Conservation (phyloP, 64 coral and sea anemone species). For the Stichodactyla helianthus region DNA sequence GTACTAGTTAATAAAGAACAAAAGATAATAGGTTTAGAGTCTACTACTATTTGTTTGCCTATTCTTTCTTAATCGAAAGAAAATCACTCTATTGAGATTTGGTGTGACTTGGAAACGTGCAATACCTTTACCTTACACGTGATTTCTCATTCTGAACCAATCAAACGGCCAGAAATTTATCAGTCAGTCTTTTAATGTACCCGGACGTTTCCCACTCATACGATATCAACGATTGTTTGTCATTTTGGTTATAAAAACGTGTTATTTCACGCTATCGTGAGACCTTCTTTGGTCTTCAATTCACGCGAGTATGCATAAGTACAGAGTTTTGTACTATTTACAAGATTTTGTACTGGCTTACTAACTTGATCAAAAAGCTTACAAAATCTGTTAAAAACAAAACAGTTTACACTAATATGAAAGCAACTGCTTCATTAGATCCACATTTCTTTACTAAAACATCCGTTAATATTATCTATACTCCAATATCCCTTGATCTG, state of each 20-base stretch:
- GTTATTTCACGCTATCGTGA: neutral
- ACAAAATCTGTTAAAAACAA: neutral
- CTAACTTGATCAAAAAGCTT: neutral
- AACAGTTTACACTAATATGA: neutral
- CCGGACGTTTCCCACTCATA: neutral
- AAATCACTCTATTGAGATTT: no score
- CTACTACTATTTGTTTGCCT: no score
- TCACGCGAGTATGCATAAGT: neutral
- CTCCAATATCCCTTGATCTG: no score
- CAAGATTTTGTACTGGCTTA: neutral
- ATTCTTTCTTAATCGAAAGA: no score
- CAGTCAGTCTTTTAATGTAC: neutral
- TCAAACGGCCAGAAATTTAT: neutral
- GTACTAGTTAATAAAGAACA: no score
- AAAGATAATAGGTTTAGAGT: no score
- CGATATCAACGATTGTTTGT: neutral
- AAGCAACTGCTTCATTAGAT: no score
- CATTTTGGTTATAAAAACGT: neutral
- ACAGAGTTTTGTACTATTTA: slow-evolving; percentile 2
- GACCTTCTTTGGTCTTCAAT: neutral
- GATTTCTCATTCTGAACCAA: neutral
- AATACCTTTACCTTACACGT: no score
- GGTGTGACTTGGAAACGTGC: no score
- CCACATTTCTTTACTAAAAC: no score
- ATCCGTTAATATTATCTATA: no score